Conservation (phyloP, 2,113 vertebrate genomes). For the Nothocercus julius region DNA sequence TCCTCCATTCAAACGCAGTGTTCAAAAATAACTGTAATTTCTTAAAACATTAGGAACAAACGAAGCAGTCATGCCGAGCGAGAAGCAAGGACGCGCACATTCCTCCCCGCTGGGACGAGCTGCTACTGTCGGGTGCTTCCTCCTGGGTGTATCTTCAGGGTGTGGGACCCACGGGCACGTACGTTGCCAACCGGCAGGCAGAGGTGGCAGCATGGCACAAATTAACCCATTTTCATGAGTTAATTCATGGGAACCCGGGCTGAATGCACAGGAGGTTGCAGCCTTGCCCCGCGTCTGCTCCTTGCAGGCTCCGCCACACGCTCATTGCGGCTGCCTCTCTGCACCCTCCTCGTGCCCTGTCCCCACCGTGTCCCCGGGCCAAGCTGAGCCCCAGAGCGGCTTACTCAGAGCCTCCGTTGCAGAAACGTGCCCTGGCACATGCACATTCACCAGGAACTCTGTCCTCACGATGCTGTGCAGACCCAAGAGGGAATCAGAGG, state of each 20-base stretch:
- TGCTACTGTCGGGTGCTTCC: neutral
- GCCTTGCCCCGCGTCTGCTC: neutral
- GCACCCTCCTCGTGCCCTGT: rapidly evolving
- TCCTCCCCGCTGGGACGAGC: neutral
- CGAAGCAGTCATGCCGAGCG: neutral
- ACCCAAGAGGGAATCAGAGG: neutral
- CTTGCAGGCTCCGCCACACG: rapidly evolving
- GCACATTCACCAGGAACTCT: neutral
- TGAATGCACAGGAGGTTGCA: neutral
- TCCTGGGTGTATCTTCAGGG: neutral
- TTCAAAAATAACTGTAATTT: slow-evolving; percentile 65
- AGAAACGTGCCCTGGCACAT: neutral
- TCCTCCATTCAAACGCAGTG: slow-evolving; percentile 36
- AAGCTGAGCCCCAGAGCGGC: neutral
- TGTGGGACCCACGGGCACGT: neutral
- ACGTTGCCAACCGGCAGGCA: rapidly evolving
- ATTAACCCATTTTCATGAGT: neutral
- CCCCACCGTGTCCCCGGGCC: neutral
- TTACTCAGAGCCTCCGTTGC: neutral
- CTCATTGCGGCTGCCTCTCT: rapidly evolving
- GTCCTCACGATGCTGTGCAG: neutral
- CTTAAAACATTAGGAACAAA: slow-evolving; percentile 1
- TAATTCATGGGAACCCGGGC: neutral
- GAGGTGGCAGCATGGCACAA: neutral
- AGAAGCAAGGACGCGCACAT: neutral